Evolutionary conservation across 2,797 vertebrate genomes (phyloP), one percentile per base, ranked within the genome.

Genomic region (Mormyrops attenuatus): DNA sequence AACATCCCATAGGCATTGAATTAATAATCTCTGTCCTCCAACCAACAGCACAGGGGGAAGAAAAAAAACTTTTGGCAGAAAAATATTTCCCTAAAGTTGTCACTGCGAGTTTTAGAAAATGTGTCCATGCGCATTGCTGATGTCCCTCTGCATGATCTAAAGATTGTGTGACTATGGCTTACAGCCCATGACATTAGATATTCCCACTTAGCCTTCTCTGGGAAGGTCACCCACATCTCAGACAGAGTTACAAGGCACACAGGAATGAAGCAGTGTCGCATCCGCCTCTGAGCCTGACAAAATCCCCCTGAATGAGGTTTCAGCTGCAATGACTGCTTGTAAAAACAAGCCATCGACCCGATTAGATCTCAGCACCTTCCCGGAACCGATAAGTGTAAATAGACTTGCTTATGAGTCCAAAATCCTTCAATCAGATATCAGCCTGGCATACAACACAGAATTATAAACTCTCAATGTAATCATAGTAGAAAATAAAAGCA

Each of bases 381-480:
- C 55, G 38, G 57, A 44, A 55, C 57, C 26, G 57, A 66, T 69
- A 26, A 88, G 15, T 88, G 38, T 87, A 87, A 87, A 87, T 53
- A 60, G 30, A 57, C 47, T 15, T 69, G 87, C 87, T 88, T 88
- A 66, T 66, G 55, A 88, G 87, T 60, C 26, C 38, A 47, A 66
- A 66, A 88, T 41, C 87, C n/a, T 30, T 47, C 87, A 88, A 15
- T 88, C 34, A 88, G 57, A 66, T 66, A 66, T 66, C 55, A 66
- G 13, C n/a, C n/a, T 57, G 52, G 26, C 26, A 57, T 41, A 41
- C 15, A 38, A 44, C 8, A 38, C 85, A 60, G 85, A 87, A 47
- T 38, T 0, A 6, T 44, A 63, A 88, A 88, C 50, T 57, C 26
- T 87, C 86, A 87, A 57, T 38, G 30, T 44, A 41, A 9, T 60